Conservation (phyloP, 2,113 vertebrate genomes). For the Miniopterus natalensis region DNA sequence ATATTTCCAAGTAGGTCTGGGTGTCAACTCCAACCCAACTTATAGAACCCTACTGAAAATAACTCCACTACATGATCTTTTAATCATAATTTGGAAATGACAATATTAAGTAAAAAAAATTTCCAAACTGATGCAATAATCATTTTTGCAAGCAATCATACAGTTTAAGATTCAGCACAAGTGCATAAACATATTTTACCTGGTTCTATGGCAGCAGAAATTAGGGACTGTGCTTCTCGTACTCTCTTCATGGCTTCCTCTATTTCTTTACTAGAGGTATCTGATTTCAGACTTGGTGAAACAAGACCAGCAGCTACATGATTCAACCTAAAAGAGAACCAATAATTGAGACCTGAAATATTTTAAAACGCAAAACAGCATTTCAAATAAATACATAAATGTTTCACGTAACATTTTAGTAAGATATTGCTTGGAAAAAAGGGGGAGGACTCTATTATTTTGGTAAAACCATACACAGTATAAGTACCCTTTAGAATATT, state of each 20-base stretch:
- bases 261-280: constrained; percentile 98
- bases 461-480: not conserved
- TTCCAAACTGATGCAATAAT: not conserved
- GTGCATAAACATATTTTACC: constrained; percentile 86
- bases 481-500: not conserved
- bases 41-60: not conserved
- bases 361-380: not conserved
- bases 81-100: not conserved
- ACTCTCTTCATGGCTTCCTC: constrained; percentile 99
- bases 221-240: constrained; percentile 97
- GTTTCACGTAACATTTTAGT: not conserved
- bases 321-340: constrained; percentile 91
- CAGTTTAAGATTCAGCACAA: not conserved
- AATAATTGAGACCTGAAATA: not conserved
- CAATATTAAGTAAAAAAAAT: not conserved
- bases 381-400: not conserved
- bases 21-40: not conserved
- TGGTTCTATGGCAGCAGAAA: constrained; percentile 99
- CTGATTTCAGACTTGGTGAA: constrained; percentile 95
- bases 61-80: not conserved
- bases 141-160: not conserved
- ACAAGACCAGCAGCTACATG: constrained; percentile 95
- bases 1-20: not conserved
- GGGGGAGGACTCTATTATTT: not conserved
- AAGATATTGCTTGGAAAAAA: not conserved